A percentile compares a stretch with the other conserved stretches of the same genome.
Evolutionary conservation across 2,113 vertebrate genomes (phyloP).

Genomic region (Cyanoliseus patagonus): DNA sequence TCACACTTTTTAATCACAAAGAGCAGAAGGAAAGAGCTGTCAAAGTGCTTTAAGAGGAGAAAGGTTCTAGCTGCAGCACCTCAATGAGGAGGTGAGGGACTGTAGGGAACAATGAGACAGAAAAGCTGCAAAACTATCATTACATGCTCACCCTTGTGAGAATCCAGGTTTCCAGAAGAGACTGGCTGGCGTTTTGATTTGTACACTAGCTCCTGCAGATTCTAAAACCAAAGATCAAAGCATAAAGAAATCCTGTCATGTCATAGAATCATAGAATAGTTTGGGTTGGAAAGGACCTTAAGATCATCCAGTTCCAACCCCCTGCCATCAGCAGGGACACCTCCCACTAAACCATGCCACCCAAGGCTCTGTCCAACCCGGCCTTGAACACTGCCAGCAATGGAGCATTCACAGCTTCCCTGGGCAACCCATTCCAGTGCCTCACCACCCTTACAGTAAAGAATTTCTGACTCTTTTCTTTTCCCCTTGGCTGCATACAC

Average conservation of each 20-base stretch:
- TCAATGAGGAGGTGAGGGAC: not conserved
- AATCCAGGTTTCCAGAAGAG: not conserved
- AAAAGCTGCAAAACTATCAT: not conserved
- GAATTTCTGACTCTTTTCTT: not conserved
- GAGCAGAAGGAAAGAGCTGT: not conserved
- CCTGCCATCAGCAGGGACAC: no score
- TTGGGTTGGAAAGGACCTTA: no score
- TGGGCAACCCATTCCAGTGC: no score
- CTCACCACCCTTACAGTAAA: no score
- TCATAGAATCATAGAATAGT: not conserved
- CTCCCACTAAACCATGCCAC: no score
- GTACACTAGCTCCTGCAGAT: not conserved
- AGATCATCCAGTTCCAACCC: no score
- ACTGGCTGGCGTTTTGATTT: constrained; percentile 21
- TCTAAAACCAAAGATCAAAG: constrained; percentile 34
- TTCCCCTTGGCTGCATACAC: not conserved
- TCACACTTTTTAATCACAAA: not conserved
- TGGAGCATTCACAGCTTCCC: no score
- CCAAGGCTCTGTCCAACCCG: no score
- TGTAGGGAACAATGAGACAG: not conserved
- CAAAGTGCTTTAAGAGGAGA: not conserved
- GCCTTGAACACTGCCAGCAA: no score
- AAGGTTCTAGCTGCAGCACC: not conserved
- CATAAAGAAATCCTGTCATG: not conserved
- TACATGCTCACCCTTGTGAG: not conserved